Conservation (phyloP, 1,140 invertebrate species). For the Lordiphosa stackelbergi region DNA sequence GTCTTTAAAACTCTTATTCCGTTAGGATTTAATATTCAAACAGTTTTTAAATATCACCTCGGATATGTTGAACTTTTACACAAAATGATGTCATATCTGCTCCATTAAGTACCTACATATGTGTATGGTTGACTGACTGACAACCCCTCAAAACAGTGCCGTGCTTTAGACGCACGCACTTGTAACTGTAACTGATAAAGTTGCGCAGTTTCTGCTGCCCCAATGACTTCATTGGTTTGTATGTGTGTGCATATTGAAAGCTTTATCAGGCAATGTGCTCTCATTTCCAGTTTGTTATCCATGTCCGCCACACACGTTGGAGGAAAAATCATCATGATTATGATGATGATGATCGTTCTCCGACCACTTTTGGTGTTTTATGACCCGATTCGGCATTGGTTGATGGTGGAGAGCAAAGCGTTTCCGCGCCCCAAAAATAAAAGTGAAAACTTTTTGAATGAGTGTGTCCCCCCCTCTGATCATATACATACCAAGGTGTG, state of each 20-base stretch:
- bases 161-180: conserved; percentile 6
- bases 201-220: too few relatives aligned
- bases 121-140: too few relatives aligned
- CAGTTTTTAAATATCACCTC: too few relatives aligned
- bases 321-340: conserved; percentile 12
- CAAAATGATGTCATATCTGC: too few relatives aligned
- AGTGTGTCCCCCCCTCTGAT: conserved; percentile 15
- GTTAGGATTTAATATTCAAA: too few relatives aligned
- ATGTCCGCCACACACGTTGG: conserved; percentile 6
- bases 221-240: background rate
- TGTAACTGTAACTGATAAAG: conserved; percentile 33
- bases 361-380: conserved; percentile 7
- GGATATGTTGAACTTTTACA: too few relatives aligned
- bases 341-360: conserved; percentile 8
- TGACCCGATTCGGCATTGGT: conserved; percentile 5
- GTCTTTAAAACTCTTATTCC: too few relatives aligned
- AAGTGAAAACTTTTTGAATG: conserved; percentile 40
- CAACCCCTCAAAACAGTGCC: background rate
- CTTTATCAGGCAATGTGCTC: conserved; percentile 6
- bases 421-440: conserved; percentile 48
- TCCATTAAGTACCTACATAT: too few relatives aligned
- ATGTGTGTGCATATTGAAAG: background rate
- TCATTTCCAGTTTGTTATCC: conserved; percentile 9
- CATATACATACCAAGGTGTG: background rate
- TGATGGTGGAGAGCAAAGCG: conserved; percentile 22